Evolutionary conservation across 1,140 invertebrate species (phyloP), one percentile per base, ranked within the genome.

Genomic region (Pteromalus puparum): DNA sequence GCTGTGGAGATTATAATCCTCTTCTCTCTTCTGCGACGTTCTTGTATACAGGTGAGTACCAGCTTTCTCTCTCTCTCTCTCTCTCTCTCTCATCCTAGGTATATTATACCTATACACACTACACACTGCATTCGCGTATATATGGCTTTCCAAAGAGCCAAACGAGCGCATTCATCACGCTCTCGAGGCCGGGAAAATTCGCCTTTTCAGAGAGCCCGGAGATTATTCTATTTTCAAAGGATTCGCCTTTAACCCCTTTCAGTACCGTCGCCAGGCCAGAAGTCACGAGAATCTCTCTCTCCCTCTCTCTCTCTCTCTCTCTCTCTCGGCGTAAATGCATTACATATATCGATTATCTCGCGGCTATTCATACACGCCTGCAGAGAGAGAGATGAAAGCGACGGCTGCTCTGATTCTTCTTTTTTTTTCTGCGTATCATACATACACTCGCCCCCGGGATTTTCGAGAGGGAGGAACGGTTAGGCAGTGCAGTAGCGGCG

Each of bases 261-360:
- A 21, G 18, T 61, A n/a, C n/a, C 53, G 18, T n/a, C 18, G 4
- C 5, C 30, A 34, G 30, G 21, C 53, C 53, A 5, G 53, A n/a
- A 61, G 3, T n/a, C 21, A 7, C 53, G 53, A 61, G 53, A 61
- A 7, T 61, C 21, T n/a, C 53, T 21, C 38, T 42, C 10, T 9
- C 38, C 9, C 38, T 12, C 38, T 42, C 38, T 42, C 38, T 42
- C 34, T 34, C 6, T 34, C 38, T 42, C 38, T 12, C 38, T 42
- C 38, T 42, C 38, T 42, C 38, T 42, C 38, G 1, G 53, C 53
- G 18, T 61, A 61, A 61, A 61, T 61, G 53, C 18, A 61, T 61
- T 61, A 61, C 53, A 61, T n/a, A 61, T 61, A 61, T 61, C 53
- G 53, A 61, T 61, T 61, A 61, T 61, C 53, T 61, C 53, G 18